A percentile compares a stretch with the other conserved stretches of the same genome.
Evolutionary conservation across 2,113 vertebrate genomes (phyloP).

Genomic region (Pampusana beccarii): DNA sequence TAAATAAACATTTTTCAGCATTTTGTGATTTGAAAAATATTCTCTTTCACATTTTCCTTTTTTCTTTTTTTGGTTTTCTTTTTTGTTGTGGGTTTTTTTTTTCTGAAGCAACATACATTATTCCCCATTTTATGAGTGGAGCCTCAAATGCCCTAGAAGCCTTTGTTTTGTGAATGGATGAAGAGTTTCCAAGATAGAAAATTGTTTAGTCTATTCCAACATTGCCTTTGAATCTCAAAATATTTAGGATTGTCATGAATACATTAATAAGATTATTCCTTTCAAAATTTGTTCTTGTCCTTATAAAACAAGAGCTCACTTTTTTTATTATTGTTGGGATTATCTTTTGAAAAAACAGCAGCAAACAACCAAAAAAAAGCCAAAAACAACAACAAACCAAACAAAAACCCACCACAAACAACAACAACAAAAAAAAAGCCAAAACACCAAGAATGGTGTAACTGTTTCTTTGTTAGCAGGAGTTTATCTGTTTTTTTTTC

Average conservation of each 20-base stretch:
- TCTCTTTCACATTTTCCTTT: background rate
- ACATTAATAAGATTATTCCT: background rate
- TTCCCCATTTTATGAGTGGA: background rate
- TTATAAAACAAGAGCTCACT: background rate
- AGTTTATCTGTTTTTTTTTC: too few species aligned
- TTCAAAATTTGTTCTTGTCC: background rate
- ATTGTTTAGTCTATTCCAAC: background rate
- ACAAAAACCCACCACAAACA: too few species aligned
- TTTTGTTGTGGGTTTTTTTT: too few species aligned
- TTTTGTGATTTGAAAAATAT: background rate
- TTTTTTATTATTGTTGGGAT: background rate
- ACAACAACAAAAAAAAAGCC: background rate
- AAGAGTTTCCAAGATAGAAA: background rate
- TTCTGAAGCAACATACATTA: background rate
- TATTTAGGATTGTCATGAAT: background rate
- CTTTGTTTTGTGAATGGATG: background rate
- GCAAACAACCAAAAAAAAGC: background rate
- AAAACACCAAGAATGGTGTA: background rate
- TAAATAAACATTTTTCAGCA: background rate
- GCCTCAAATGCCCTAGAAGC: background rate
- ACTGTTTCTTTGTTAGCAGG: background rate
- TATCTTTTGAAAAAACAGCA: background rate
- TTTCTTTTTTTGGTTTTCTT: background rate
- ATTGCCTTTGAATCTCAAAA: background rate
- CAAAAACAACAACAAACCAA: rapidly evolving